Percentiles rank a stretch among this genome's conserved stretches.
phyloP scores from a whole-genome alignment of 37 sponge, comb jelly and placozoan genomes.

The Oscarella lobularis region DNA sequence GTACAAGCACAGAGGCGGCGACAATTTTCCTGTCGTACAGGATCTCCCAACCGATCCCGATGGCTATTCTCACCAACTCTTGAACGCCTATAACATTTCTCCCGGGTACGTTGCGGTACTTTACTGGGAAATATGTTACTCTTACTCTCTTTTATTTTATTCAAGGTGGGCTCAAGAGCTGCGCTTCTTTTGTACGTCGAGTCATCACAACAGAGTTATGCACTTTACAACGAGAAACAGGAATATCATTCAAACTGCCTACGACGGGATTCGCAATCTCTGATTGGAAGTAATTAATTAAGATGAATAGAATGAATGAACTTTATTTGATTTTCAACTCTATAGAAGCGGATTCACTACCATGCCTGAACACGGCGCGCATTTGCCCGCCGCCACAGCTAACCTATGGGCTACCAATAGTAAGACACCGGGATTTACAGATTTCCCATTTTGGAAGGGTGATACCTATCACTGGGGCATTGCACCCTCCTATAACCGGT shows the following conservation, averaged over 20 bases:
- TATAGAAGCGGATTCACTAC: background rate
- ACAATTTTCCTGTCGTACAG: background rate
- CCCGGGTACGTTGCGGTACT: background rate
- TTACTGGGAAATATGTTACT: background rate
- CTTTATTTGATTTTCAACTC: background rate
- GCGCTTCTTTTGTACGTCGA: background rate
- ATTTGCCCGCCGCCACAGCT: background rate
- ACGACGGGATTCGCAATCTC: background rate
- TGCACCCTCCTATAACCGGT: background rate
- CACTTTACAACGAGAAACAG: background rate
- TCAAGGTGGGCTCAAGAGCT: background rate
- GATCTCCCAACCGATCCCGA: background rate
- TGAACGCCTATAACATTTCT: background rate
- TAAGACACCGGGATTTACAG: background rate
- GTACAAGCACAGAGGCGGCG: background rate
- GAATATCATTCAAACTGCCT: background rate
- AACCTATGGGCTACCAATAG: background rate
- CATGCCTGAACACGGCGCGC: background rate
- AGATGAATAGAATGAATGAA: no score
- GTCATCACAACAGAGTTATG: background rate
- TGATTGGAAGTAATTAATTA: slow-evolving; percentile 2
- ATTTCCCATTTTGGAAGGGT: slow-evolving; percentile 3
- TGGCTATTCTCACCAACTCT: background rate
- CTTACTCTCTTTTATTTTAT: background rate
- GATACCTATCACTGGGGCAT: background rate